phyloP scores from a whole-genome alignment of 2,888 invertebrate species.

The Brachynemurus nebulosus region DNA sequence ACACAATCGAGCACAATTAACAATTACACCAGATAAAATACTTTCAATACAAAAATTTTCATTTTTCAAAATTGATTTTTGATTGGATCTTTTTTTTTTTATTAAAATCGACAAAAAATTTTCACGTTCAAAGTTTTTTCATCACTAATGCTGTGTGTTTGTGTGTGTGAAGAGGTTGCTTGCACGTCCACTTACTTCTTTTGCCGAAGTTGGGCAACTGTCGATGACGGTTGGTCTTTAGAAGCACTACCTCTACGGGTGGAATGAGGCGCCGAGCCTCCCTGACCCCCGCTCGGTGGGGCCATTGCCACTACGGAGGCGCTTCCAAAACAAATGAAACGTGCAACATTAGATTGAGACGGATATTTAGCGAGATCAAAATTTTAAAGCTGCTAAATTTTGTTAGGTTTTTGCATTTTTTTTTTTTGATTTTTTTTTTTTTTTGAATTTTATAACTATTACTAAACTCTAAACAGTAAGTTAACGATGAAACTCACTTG shows the following conservation, averaged over 20 bases:
- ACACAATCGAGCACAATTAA: too few relatives aligned
- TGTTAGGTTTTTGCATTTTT: too few relatives aligned
- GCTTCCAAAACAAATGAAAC: conserved; percentile 35
- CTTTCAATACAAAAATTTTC: too few relatives aligned
- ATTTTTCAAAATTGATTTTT: too few relatives aligned
- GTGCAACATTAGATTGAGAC: conserved; percentile 30
- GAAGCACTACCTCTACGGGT: conserved; percentile 42
- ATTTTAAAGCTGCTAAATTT: too few relatives aligned
- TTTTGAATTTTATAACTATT: too few relatives aligned
- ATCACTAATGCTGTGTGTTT: too few relatives aligned
- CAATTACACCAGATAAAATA: too few relatives aligned
- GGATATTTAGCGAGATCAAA: too few relatives aligned
- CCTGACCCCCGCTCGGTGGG: conserved; percentile 44
- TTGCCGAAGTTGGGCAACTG: conserved; percentile 3
- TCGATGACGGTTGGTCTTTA: conserved; percentile 23
- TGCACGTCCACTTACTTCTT: conserved; percentile 5
- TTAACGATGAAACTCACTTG: conserved; percentile 30
- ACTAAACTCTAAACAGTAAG: too few relatives aligned
- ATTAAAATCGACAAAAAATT: background rate
- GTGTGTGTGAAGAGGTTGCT: background rate
- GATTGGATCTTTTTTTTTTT: too few relatives aligned
- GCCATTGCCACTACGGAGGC: conserved; percentile 36
- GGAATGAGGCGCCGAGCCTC: conserved; percentile 37
- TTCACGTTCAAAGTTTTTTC: background rate
- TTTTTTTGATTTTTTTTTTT: too few relatives aligned